Evolutionary conservation across 2,797 vertebrate genomes (phyloP).

Genomic region (Chloroceryle amazona): DNA sequence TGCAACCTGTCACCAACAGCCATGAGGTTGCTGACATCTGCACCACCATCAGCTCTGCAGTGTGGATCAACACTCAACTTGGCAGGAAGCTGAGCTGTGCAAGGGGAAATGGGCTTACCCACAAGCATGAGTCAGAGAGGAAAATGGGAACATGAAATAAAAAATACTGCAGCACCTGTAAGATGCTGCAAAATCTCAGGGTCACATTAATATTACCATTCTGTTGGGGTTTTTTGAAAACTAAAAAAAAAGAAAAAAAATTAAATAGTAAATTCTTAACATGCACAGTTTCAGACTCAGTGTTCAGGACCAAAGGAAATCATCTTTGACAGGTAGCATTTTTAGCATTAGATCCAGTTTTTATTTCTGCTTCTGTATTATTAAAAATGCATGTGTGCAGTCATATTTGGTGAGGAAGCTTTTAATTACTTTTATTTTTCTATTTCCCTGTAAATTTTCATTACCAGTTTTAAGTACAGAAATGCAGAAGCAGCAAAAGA

Average conservation of each 20-base stretch:
- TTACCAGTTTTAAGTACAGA: not conserved
- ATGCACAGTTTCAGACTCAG: not conserved
- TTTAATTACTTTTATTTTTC: not conserved
- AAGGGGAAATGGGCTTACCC: not conserved
- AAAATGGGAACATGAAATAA: fast-evolving
- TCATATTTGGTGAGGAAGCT: not conserved
- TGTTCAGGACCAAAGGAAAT: not conserved
- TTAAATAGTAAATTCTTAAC: not conserved
- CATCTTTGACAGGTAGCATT: fast-evolving
- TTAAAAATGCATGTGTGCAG: not conserved
- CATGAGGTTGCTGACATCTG: fast-evolving
- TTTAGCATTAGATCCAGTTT: not conserved
- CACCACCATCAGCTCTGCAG: not conserved
- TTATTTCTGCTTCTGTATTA: not conserved
- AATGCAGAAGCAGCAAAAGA: not conserved
- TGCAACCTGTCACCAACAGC: fast-evolving
- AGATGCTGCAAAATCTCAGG: not conserved
- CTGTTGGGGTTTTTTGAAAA: not conserved
- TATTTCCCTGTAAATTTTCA: not conserved
- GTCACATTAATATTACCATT: not conserved
- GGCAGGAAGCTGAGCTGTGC: not conserved
- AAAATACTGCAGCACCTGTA: not conserved
- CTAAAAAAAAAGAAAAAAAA: not conserved
- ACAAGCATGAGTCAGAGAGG: not conserved
- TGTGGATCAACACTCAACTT: fast-evolving